phyloP scores from a whole-genome alignment of 2,888 invertebrate genomes.

The Microplitis deprimator region DNA sequence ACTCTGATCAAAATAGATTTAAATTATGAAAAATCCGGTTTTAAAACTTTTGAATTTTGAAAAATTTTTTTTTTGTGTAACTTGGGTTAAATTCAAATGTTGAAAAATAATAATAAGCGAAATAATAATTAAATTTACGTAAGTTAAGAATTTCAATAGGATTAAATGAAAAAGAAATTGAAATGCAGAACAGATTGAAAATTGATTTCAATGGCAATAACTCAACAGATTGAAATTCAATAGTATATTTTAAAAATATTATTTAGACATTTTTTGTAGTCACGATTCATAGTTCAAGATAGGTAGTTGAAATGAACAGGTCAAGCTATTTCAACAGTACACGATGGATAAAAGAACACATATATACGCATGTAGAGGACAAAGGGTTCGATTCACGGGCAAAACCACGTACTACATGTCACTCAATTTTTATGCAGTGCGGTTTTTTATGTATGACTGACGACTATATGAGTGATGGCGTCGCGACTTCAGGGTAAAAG shows the following conservation, averaged over 20 bases:
- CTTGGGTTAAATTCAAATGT: no score
- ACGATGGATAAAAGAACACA: neutral
- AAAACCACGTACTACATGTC: neutral
- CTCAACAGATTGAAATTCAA: neutral
- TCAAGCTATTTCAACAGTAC: neutral
- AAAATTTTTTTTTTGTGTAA: no score
- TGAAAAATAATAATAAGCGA: neutral
- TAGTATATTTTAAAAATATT: neutral
- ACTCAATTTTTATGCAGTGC: conserved; percentile 2
- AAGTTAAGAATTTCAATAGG: neutral
- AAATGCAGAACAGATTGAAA: neutral
- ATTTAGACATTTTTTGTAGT: conserved; percentile 1
- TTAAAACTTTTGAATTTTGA: no score
- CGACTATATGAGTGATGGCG: conserved; percentile 8
- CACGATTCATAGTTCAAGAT: neutral
- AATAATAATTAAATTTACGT: neutral
- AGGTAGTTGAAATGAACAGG: neutral
- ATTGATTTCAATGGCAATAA: neutral
- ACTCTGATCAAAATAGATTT: no score
- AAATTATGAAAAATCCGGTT: no score
- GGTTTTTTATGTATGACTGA: conserved; percentile 5
- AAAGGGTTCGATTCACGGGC: neutral
- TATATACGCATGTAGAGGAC: neutral
- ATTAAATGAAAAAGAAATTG: neutral
- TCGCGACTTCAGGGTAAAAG: conserved; percentile 8